Percentiles rank a stretch among this genome's conserved stretches.
phyloP scores from a whole-genome alignment of 2,888 invertebrate species.

The Parasteatoda lunata region DNA sequence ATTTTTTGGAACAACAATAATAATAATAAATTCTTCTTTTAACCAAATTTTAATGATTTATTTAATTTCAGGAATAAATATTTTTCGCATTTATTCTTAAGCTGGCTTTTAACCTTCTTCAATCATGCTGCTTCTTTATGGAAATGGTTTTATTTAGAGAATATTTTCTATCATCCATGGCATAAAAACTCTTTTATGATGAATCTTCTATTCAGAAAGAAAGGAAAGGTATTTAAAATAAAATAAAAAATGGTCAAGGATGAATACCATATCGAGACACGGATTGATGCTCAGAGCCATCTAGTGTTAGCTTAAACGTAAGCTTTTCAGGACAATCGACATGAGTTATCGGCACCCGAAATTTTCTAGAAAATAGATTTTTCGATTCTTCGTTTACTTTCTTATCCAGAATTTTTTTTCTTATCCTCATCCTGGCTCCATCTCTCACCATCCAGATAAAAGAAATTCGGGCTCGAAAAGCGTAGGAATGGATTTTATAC shows the following conservation, averaged over 20 bases:
- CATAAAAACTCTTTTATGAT: no score
- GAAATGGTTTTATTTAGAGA: no score
- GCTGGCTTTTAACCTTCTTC: no score
- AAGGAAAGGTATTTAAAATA: no score
- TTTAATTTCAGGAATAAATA: no score
- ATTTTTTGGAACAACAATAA: no score
- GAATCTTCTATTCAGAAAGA: no score
- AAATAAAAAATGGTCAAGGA: neutral
- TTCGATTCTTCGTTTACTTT: conserved; percentile 37
- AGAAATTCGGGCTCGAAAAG: conserved; percentile 33
- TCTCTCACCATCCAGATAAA: conserved; percentile 24
- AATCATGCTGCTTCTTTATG: no score
- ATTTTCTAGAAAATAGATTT: conserved; percentile 62
- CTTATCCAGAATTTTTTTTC: conserved; percentile 30
- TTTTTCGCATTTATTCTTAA: no score
- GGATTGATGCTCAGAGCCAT: conserved; percentile 30
- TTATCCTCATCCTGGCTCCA: conserved; percentile 22
- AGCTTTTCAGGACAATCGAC: conserved; percentile 45
- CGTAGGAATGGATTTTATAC: conserved; percentile 34
- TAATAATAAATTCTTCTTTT: no score
- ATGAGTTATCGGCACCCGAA: conserved; percentile 55
- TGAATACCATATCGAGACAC: conserved; percentile 27
- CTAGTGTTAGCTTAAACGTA: conserved; percentile 34
- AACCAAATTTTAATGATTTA: no score
- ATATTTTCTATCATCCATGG: no score